Evolutionary conservation across 1,140 invertebrate genomes (phyloP).

Genomic region (Myzus persicae): DNA sequence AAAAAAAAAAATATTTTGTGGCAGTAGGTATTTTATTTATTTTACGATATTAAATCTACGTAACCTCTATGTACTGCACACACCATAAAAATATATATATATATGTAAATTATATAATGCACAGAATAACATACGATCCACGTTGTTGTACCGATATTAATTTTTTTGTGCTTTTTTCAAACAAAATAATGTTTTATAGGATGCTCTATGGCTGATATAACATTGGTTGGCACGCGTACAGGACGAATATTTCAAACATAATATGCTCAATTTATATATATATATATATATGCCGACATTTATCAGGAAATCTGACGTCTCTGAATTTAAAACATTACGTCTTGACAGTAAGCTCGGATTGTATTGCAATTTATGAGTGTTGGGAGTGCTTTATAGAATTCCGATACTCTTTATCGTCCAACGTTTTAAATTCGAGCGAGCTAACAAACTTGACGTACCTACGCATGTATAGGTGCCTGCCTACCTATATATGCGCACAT

Average conservation of each 20-base stretch:
- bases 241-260: constrained; percentile 14
- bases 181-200: not conserved
- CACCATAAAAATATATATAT: not conserved
- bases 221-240: constrained; percentile 41
- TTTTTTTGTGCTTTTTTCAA: not conserved
- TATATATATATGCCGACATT: not conserved
- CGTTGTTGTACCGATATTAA: not conserved
- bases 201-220: not conserved
- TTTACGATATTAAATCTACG: not conserved
- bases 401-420: not conserved
- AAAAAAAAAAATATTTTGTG: not conserved
- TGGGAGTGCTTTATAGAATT: constrained; percentile 15
- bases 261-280: constrained; percentile 11
- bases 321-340: constrained; percentile 8
- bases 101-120: no score
- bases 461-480: not conserved
- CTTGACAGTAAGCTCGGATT: constrained; percentile 11
- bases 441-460: not conserved
- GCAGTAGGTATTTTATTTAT: not conserved
- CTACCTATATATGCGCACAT: not conserved
- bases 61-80: not conserved
- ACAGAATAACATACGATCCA: not conserved
- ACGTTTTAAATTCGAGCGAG: not conserved
- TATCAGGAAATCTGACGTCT: constrained; percentile 26
- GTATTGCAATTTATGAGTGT: constrained; percentile 17